Evolutionary conservation across 2,888 invertebrate species (phyloP), one percentile per base, ranked within the genome.

Genomic region (Odontocolon sp.): DNA sequence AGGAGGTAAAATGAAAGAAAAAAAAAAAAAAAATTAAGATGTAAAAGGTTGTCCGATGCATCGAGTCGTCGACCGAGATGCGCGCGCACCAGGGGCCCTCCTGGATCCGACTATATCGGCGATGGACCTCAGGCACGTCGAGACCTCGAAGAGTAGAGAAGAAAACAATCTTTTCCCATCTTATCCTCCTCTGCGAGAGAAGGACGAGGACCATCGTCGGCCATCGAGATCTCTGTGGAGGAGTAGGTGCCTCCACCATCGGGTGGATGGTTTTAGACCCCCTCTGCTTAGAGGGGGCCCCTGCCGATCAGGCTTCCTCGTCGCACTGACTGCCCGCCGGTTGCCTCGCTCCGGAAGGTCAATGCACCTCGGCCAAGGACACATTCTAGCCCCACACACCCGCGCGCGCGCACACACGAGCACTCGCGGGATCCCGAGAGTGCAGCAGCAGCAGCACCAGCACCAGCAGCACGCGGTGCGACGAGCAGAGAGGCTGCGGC

Each of bases 281-380:
- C 56, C 68, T 57, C 38, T 69, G 74, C 50, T 74, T 69, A 69
- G 74, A 74, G 68, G 47, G 54, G 54, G 61, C 54, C 11, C 42
- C 42, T 38, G 61, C 16, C 82, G 81, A 82, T 82, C 80, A 76
- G 74, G 81, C 71, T 67, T 63, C 67, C 72, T 59, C 72, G 78
- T 67, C 70, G 75, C 76, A 76, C 73, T 67, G 69, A 57, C 73
- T 72, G 77, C 67, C 78, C 80, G 81, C 83, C 84, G 81, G 81
- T 82, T 79, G 83, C 86, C 77, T 81, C 82, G 82, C 81, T 71
- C 66, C 79, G 81, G 85, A 87, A 86, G 89, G 89, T 89, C 89
- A 89, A 89, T 87, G 89, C 87, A 87, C 88, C 87, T 85, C 84
- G 84, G 83, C 86, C 89, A 89, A 89, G 89, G 89, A 89, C 89